A percentile compares a stretch with the other conserved stretches of the same genome.
Evolutionary conservation across 2,888 invertebrate genomes (phyloP).

Genomic region (Mythimna pallens): DNA sequence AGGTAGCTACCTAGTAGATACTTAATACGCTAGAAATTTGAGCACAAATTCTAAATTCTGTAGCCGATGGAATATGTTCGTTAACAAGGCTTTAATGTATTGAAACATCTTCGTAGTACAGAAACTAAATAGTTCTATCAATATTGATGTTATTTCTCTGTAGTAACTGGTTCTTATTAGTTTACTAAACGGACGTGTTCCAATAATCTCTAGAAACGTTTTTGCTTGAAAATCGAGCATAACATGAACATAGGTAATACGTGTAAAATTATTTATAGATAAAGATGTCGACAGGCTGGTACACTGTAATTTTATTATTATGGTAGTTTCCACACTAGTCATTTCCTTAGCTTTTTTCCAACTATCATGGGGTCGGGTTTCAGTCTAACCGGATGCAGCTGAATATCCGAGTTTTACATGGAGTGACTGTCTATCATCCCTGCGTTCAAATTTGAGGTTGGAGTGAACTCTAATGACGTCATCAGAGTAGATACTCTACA

Average conservation of each 20-base stretch:
- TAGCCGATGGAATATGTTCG: background rate
- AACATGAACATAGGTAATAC: background rate
- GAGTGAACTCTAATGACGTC: no score
- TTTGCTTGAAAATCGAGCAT: background rate
- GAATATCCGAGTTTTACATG: no score
- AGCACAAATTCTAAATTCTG: background rate
- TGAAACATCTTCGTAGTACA: background rate
- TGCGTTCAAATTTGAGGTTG: no score
- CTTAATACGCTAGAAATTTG: background rate
- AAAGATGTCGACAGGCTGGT: no score
- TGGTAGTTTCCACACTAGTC: no score
- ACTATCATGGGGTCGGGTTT: no score
- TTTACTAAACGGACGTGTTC: no score
- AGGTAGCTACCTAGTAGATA: background rate
- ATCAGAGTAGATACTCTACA: no score
- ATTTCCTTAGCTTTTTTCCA: no score
- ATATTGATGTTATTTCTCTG: conserved; percentile 1
- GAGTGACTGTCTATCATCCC: no score
- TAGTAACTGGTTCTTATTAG: background rate
- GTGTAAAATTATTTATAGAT: background rate
- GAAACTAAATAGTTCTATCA: conserved; percentile 3
- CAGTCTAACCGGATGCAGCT: no score
- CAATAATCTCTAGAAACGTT: background rate
- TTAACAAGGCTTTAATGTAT: conserved; percentile 3
- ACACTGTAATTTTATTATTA: no score